A percentile compares a stretch with the other conserved stretches of the same genome.
These are phyloP conservation scores for Metridium senile DNA, from an alignment of 92 coral and sea anemone genomes.

Conservation along the genomic window DNA sequence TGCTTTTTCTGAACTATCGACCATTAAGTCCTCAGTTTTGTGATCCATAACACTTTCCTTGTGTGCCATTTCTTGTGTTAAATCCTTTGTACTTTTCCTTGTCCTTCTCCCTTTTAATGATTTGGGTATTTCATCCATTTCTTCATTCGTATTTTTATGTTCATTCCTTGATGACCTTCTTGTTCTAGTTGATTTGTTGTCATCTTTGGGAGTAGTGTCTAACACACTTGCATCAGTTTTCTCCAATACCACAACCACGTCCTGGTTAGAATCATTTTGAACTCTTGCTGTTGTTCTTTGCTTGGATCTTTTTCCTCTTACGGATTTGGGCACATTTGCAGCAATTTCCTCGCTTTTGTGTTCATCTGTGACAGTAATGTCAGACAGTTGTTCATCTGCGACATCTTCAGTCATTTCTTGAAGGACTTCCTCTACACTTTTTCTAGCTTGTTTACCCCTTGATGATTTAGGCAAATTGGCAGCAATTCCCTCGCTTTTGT, in stretches of 20 bases:
- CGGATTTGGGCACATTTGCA: neutral
- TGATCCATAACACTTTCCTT: neutral
- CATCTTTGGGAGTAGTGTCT: neutral
- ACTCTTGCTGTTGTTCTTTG: neutral
- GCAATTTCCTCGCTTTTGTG: too few species aligned
- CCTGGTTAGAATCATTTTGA: neutral
- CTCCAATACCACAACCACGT: neutral
- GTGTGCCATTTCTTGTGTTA: constrained; percentile 1
- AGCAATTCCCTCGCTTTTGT: too few species aligned
- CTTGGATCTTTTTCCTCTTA: constrained; percentile 7
- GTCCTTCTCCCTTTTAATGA: constrained; percentile 22
- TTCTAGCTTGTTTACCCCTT: neutral
- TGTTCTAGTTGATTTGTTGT: neutral
- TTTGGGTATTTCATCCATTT: constrained; percentile 4
- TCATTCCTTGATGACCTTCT: neutral
- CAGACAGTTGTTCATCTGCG: neutral
- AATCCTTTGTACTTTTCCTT: constrained; percentile 21
- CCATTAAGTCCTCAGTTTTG: too few species aligned
- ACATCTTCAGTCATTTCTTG: neutral
- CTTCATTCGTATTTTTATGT: neutral
- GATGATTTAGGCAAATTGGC: neutral
- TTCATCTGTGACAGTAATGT: neutral
- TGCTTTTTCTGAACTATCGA: neutral
- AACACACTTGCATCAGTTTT: neutral
- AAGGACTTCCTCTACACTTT: neutral